Base-by-base conservation (phyloP, 2,888 invertebrate genomes). In the Xanthorhoe spadicearia region DNA sequence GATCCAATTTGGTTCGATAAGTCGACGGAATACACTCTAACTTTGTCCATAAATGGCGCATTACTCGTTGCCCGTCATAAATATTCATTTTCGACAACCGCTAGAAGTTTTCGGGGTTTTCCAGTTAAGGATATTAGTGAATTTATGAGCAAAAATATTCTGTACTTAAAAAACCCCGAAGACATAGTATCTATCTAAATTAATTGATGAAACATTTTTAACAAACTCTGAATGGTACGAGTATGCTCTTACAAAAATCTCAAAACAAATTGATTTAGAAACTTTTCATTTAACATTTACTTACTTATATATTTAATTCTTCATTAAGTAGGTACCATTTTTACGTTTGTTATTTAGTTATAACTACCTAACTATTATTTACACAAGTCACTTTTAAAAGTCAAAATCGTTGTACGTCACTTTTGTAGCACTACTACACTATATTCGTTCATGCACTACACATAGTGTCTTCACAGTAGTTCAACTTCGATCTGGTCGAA, bases 81-180 rank as follows among this genome's bases (percentile, higher is more conserved):
- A 92, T 92, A 92, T 92, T 92, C 90, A 92, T 92, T 91, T 90
- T 89, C 83, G 83, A 84, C 82, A 87, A 86, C 84, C 83, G 83
- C 84, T 88, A 85, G 82, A 92, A 91, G 89, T 91, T 92, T 83
- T 86, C 85, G 80, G 84, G 85, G 84, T 87, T 82, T 74, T 81
- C 78, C 48, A 63, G 59, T 63, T 18, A 56, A 63, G 48, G 63
- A 89, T 91, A 92, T 91, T 88, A 89, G 87, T 83, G 83, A 91
- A 91, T 91, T 90, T 92, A 91, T 89, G 90, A 84, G 87, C 83
- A 85, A 90, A 87, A 87, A 90, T 90, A 84, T 89, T 85, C 80
- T 79, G 77, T 82, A 83, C 67, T 70, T 69, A 43, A 43, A 43
- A 43, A 43, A 63, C 66, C 60, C 50, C 59, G 59, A 51, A 62